Evolutionary conservation across 2,113 vertebrate species (phyloP).

Genomic region (Hypanus sabinus): DNA sequence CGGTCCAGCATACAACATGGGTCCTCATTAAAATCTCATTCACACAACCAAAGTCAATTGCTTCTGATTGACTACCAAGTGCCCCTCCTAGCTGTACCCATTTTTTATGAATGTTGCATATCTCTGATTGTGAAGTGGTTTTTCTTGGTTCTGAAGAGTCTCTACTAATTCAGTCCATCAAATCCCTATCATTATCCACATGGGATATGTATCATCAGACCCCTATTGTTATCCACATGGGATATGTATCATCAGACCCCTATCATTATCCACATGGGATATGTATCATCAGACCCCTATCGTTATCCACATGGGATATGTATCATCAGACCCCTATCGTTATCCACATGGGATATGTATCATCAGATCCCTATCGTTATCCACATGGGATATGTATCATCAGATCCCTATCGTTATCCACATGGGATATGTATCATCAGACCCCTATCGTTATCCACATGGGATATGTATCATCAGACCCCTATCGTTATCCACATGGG

Average conservation of each 20-base stretch:
- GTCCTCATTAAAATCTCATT: background rate
- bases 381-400: too few relatives aligned
- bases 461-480: too few relatives aligned
- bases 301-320: too few relatives aligned
- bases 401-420: background rate
- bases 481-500: background rate
- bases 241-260: too few relatives aligned
- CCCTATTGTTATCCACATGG: too few relatives aligned
- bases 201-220: too few relatives aligned
- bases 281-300: too few relatives aligned
- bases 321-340: background rate
- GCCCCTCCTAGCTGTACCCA: background rate
- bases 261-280: background rate
- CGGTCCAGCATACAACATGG: background rate
- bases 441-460: too few relatives aligned
- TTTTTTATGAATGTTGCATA: background rate
- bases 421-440: too few relatives aligned
- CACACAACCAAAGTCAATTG: background rate
- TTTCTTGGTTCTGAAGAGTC: background rate
- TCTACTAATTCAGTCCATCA: background rate
- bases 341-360: background rate
- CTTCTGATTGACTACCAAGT: background rate
- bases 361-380: too few relatives aligned
- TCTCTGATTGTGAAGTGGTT: background rate
- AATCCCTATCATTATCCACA: too few relatives aligned